phyloP scores from a whole-genome alignment of 2,888 invertebrate species.

The Suillia variegata region DNA sequence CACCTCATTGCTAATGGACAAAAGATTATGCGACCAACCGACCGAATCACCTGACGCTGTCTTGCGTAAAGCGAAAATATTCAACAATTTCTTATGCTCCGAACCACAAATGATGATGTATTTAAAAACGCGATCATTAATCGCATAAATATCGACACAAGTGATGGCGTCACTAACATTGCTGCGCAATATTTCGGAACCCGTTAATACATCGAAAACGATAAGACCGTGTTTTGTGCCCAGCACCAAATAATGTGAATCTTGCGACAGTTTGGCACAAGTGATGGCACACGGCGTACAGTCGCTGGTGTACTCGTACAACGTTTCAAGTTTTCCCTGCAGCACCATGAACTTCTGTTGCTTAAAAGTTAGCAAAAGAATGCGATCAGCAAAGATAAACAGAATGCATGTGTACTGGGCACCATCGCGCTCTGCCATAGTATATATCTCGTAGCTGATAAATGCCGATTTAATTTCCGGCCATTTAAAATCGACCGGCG shows the following conservation, averaged over 20 bases:
- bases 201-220: slow-evolving; percentile 45
- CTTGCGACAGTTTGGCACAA: slow-evolving; percentile 51
- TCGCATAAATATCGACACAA: slow-evolving; percentile 54
- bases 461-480: slow-evolving; percentile 21
- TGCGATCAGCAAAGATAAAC: slow-evolving; percentile 39
- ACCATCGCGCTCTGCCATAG: slow-evolving; percentile 16
- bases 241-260: slow-evolving; percentile 50
- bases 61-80: slow-evolving; percentile 51
- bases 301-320: slow-evolving; percentile 36
- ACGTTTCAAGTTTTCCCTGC: slow-evolving; percentile 28
- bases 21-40: slow-evolving; percentile 47
- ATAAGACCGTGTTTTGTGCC: slow-evolving; percentile 56
- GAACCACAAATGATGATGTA: slow-evolving; percentile 56
- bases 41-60: slow-evolving; percentile 32
- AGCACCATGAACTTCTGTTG: slow-evolving; percentile 29
- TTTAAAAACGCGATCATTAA: slow-evolving; percentile 46
- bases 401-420: slow-evolving; percentile 27
- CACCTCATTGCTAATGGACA: slow-evolving; percentile 29
- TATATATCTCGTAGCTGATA: slow-evolving; percentile 30
- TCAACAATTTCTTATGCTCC: slow-evolving; percentile 42
- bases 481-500: slow-evolving; percentile 36
- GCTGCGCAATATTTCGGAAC: slow-evolving; percentile 46
- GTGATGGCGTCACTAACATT: slow-evolving; percentile 55
- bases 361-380: slow-evolving; percentile 39
- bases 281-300: slow-evolving; percentile 35